Percentiles rank a stretch among this genome's conserved stretches.
phyloP scores from a whole-genome alignment of 2,888 invertebrate genomes.

The Drosophila putrida region DNA sequence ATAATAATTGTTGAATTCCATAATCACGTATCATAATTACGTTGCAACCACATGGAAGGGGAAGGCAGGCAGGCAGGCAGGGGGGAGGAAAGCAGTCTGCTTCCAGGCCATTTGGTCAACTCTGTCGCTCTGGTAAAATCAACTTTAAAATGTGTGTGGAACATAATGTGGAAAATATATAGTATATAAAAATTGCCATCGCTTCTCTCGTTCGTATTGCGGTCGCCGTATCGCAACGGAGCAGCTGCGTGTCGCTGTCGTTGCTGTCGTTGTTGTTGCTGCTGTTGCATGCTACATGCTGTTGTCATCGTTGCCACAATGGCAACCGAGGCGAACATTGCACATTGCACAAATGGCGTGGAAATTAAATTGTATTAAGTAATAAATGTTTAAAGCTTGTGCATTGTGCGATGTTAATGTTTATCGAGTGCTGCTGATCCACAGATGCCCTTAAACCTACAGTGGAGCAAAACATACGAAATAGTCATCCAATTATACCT shows the following conservation, averaged over 20 bases:
- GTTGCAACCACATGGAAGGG: conserved; percentile 2
- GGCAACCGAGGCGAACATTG: conserved; percentile 42
- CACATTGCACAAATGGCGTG: conserved; percentile 61
- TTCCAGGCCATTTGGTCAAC: conserved; percentile 39
- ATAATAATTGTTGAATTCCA: conserved; percentile 59
- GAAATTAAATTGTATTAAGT: conserved; percentile 69
- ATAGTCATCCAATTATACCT: background rate
- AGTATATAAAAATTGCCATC: conserved; percentile 8
- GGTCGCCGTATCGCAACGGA: conserved; percentile 41
- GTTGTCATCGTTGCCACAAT: conserved; percentile 53
- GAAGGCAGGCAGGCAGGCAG: background rate
- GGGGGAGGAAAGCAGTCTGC: background rate
- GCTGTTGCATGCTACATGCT: conserved; percentile 18
- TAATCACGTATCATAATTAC: conserved; percentile 49
- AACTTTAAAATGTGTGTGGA: conserved; percentile 41
- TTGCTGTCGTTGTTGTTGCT: conserved; percentile 11
- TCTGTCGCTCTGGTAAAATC: conserved; percentile 21
- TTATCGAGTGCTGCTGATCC: conserved; percentile 14
- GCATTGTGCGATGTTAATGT: conserved; percentile 53
- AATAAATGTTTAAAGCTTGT: conserved; percentile 67
- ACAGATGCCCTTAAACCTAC: conserved; percentile 7
- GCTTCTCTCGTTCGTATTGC: conserved; percentile 33
- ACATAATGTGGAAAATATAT: conserved; percentile 36
- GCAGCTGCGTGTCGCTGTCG: conserved; percentile 29
- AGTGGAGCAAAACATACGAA: conserved; percentile 9